phyloP scores from a whole-genome alignment of 35 echinoderm and acorn worm species.

The Lytechinus variegatus region DNA sequence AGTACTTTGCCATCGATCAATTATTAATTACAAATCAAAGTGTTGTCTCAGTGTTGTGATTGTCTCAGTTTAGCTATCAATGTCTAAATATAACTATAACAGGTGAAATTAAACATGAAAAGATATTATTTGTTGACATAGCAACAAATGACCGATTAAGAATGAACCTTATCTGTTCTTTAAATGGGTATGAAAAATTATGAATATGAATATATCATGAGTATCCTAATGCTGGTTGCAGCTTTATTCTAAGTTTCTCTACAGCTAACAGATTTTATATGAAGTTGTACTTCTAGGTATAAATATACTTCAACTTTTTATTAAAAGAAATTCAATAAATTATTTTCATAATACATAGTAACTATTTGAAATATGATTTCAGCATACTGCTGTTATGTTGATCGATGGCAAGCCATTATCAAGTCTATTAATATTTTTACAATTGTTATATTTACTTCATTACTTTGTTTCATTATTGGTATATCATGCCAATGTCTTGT shows the following conservation, averaged over 20 bases:
- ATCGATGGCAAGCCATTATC: background rate
- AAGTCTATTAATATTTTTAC: background rate
- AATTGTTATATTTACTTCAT: background rate
- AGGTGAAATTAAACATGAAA: background rate
- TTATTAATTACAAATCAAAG: background rate
- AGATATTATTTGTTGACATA: background rate
- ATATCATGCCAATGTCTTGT: background rate
- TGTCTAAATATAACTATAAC: background rate
- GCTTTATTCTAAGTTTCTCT: background rate
- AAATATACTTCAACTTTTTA: too few species aligned
- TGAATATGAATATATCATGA: too few species aligned
- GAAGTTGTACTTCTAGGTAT: too few species aligned
- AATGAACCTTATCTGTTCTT: background rate
- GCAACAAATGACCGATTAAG: background rate
- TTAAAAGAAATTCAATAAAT: background rate
- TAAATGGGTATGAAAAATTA: too few species aligned
- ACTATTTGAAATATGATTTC: background rate
- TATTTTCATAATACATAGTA: background rate
- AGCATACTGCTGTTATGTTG: background rate
- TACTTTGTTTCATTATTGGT: background rate
- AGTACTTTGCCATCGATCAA: background rate
- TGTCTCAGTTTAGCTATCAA: background rate
- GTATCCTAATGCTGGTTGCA: background rate
- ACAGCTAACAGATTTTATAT: background rate
- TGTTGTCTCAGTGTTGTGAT: background rate